Base-by-base conservation (phyloP, 2,797 vertebrate genomes). In the Spondyliosoma cantharus region DNA sequence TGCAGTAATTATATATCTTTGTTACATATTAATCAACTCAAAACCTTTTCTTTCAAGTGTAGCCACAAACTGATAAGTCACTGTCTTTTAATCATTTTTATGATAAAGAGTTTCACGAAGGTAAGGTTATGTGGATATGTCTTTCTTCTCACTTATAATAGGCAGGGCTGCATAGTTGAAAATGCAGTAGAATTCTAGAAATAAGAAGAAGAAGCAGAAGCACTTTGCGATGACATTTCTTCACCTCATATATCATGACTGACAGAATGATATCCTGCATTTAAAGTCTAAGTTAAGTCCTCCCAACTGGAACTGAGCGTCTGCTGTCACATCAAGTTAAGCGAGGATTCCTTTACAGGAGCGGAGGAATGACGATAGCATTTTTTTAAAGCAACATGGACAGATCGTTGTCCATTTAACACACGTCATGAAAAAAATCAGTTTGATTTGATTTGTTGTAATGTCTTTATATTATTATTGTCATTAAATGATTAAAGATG, bases 251-350 rank as follows among this genome's bases (percentile, higher is more conserved):
- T 83, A 90, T 94, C 91, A 90, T 60, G 91, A 81, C 81, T 90
- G 92, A 93, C 92, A 91, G 77, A 85, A 83, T 87, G 88, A 93
- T 91, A 92, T 94, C 89, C 89, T 89, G 56, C 87, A 85, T 91
- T 92, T 92, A 91, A 90, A 92, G 81, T 90, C 89, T 88, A 87
- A 86, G 83, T 89, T 91, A 91, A 91, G 81, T 90, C 84, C 78
- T 86, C 85, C 88, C 86, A 83, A 92, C 85, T 91, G 78, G 74
- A 92, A 68, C 78, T 80, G 80, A 81, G 84, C 79, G 84, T 83
- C 75, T 83, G 56, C 82, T 92, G 92, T 90, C 92, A 91, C 83
- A 79, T 88, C 56, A 52, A 90, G 83, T 94, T 95, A 89, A 80
- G 63, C 17, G 50, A 86, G 64, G 71, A 89, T 84, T 89, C 87